Evolutionary conservation across 1,140 invertebrate genomes (phyloP).

Genomic region (Spodoptera litura): DNA sequence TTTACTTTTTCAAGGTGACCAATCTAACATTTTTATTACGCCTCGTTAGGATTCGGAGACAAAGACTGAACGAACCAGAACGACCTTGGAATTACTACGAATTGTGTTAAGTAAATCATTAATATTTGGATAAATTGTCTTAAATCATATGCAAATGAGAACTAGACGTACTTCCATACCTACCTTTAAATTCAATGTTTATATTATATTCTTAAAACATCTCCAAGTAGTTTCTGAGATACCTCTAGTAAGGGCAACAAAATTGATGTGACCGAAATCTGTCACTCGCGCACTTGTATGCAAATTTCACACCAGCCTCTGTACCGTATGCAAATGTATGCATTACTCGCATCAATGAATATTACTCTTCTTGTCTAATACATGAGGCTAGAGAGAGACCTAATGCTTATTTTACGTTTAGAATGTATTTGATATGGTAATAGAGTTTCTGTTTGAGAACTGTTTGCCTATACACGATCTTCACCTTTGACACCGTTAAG

Average conservation of each 20-base stretch:
- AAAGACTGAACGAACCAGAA: slow-evolving; percentile 4
- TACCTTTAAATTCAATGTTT: too few species aligned
- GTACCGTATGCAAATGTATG: slow-evolving; percentile 50
- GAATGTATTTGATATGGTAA: slow-evolving; percentile 49
- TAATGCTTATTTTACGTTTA: slow-evolving; percentile 29
- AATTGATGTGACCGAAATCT: slow-evolving; percentile 54
- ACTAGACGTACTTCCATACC: too few species aligned
- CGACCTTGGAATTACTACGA: neutral
- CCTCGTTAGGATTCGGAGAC: slow-evolving; percentile 4
- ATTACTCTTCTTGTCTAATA: slow-evolving; percentile 14
- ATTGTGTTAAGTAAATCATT: too few species aligned
- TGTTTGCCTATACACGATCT: slow-evolving; percentile 52
- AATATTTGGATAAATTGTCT: too few species aligned
- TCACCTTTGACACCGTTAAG: slow-evolving; percentile 56
- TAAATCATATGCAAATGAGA: too few species aligned
- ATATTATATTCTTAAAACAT: too few species aligned
- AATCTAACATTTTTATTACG: slow-evolving; percentile 32
- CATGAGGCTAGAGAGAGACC: slow-evolving; percentile 17
- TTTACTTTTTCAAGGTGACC: slow-evolving; percentile 20
- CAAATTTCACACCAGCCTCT: slow-evolving; percentile 39
- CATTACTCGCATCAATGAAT: slow-evolving; percentile 45
- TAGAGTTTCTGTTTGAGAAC: slow-evolving; percentile 37
- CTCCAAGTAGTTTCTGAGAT: slow-evolving; percentile 13
- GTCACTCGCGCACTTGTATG: slow-evolving; percentile 53
- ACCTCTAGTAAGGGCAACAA: slow-evolving; percentile 43